phyloP scores from a whole-genome alignment of 2,888 invertebrate genomes.

The Morinoia aosen region DNA sequence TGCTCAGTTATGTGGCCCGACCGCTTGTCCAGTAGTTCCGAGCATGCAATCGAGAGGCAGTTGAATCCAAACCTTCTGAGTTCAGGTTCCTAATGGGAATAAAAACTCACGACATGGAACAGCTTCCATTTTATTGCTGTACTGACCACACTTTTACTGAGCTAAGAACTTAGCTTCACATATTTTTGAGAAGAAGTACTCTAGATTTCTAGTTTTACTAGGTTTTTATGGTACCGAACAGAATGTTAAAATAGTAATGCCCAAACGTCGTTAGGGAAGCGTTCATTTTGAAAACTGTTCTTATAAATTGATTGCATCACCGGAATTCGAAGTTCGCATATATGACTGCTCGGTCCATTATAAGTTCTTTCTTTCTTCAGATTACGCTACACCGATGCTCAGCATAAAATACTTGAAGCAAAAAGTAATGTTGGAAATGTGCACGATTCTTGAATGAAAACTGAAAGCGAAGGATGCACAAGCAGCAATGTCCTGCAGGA shows the following conservation, averaged over 20 bases:
- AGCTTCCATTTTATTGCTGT: not conserved
- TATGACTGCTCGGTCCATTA: not conserved
- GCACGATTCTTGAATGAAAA: not conserved
- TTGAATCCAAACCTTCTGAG: not conserved
- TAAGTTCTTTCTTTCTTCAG: not conserved
- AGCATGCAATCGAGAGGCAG: not conserved
- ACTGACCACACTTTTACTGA: not conserved
- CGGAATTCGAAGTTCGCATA: not conserved
- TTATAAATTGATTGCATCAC: not conserved
- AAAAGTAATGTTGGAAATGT: not conserved
- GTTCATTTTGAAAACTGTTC: not conserved
- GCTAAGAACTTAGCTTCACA: not conserved
- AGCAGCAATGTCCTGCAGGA: not conserved
- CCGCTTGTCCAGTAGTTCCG: not conserved
- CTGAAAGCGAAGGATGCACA: not conserved
- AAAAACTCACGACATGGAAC: conserved; percentile 12
- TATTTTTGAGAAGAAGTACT: not conserved
- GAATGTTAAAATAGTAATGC: not conserved
- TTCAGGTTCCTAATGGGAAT: conserved; percentile 3
- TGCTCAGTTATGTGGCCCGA: not conserved
- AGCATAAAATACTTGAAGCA: not conserved
- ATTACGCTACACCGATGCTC: not conserved
- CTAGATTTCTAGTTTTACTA: not conserved
- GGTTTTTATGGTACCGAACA: not conserved
- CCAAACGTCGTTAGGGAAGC: not conserved